Percentiles rank a stretch among this genome's conserved stretches.
phyloP scores from a whole-genome alignment of 2,797 vertebrate genomes.

The Graptemys geographica region DNA sequence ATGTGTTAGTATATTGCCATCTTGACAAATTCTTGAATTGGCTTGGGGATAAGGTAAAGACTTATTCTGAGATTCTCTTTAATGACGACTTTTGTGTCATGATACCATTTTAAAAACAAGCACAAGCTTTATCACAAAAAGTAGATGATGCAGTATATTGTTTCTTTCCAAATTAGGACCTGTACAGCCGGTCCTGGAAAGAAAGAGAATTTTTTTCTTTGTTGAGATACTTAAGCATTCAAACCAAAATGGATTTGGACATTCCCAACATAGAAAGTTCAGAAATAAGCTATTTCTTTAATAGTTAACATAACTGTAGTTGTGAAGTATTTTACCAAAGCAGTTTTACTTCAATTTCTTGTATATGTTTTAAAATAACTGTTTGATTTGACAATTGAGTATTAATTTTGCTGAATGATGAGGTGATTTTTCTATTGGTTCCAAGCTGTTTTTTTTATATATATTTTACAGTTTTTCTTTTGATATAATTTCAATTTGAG shows the following conservation, averaged over 20 bases:
- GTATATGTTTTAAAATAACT: neutral
- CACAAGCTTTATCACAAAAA: neutral
- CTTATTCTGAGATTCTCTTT: neutral
- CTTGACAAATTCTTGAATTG: neutral
- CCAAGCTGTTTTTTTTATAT: neutral
- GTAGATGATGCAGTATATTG: neutral
- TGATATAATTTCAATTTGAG: neutral
- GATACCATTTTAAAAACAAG: neutral
- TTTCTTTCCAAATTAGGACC: constrained; percentile 19
- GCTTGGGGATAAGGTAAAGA: neutral
- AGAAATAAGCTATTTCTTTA: neutral
- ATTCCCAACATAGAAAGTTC: neutral
- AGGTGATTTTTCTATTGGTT: neutral
- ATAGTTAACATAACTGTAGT: neutral
- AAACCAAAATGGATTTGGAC: neutral
- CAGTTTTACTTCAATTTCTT: neutral
- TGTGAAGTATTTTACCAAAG: neutral
- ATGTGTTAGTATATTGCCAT: neutral
- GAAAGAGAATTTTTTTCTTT: neutral
- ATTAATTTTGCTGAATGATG: neutral
- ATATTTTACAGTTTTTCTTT: neutral
- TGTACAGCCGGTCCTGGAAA: neutral
- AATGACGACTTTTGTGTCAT: neutral
- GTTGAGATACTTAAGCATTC: neutral
- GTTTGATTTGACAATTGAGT: neutral